A percentile compares a stretch with the other conserved stretches of the same genome.
Evolutionary conservation across 2,888 invertebrate species (phyloP).

Genomic region (Scaptomyza reducta): DNA sequence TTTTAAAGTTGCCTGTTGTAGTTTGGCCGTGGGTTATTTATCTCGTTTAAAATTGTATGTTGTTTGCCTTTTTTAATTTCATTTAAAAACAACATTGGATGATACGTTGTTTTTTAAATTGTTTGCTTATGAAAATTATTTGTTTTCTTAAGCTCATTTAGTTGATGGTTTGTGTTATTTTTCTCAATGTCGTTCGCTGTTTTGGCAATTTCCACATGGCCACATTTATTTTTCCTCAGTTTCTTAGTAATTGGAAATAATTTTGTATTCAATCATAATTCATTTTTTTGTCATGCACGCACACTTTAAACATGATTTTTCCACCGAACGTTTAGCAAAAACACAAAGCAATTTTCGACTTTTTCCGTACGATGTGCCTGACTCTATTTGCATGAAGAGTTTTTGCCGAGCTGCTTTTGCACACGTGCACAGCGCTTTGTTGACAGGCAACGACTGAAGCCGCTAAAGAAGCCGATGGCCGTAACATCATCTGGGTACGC

Average conservation of each 20-base stretch:
- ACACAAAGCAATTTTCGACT: slow-evolving; percentile 16
- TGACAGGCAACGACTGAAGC: slow-evolving; percentile 79
- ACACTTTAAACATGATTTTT: slow-evolving; percentile 18
- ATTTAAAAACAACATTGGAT: background rate
- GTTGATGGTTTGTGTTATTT: slow-evolving; percentile 7
- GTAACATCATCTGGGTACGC: slow-evolving; percentile 62
- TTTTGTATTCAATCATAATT: background rate
- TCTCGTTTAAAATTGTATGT: background rate
- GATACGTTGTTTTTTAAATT: background rate
- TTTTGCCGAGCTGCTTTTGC: slow-evolving; percentile 25
- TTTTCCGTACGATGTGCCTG: slow-evolving; percentile 16
- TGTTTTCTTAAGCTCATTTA: slow-evolving; percentile 10
- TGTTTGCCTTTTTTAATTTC: background rate
- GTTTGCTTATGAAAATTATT: background rate
- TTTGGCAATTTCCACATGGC: slow-evolving; percentile 3
- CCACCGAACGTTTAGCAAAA: slow-evolving; percentile 1
- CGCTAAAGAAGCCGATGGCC: slow-evolving; percentile 67
- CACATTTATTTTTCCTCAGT: slow-evolving; percentile 3
- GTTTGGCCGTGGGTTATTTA: background rate
- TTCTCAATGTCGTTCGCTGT: slow-evolving; percentile 8
- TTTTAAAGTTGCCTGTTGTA: background rate
- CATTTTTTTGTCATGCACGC: slow-evolving; percentile 19
- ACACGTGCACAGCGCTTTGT: slow-evolving; percentile 72
- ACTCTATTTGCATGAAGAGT: background rate
- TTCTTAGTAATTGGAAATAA: slow-evolving; percentile 10